Base-by-base conservation (phyloP, 1,140 invertebrate genomes). In the Solen grandis region DNA sequence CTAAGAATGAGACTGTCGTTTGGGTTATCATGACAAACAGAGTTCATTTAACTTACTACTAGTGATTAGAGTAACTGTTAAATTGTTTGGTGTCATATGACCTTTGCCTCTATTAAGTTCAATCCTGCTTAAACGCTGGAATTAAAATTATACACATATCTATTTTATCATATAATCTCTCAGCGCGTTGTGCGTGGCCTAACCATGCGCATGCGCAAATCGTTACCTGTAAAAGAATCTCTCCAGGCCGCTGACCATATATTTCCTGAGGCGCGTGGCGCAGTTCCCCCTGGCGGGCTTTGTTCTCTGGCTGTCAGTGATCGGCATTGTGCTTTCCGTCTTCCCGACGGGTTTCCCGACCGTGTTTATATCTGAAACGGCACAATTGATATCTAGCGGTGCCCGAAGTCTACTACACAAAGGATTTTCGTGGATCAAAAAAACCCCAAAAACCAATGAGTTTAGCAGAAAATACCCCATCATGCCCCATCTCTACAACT, bases 141-240 rank as follows among this genome's bases (percentile, higher is more conserved):
- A n/a, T n/a, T n/a, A n/a, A n/a, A n/a, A n/a, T n/a, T 57, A 3
- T 3, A 68, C 35, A 68, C n/a, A 22, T 5, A 8, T 10, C 5
- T 27, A 4, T 35, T n/a, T 41, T 46, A 8, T 14, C 5, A n/a
- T 46, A 25, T 36, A 5, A 22, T 35, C 41, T 8, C 41, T 33
- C 5, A 19, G 36, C 13, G 54, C 5, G 66, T 8, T 10, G 22
- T 1, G n/a, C 1, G 41, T 46, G 35, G 1, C 19, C 16, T 36
- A 16, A 22, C 36, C 10, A 5, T 38, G 16, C 63, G 33, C 4
- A 13, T n/a, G 14, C 14, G 19, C 13, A 38, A 2, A 38, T 36
- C 19, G 13, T 13, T 65, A 76, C 73, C 46, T 63, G 31, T 63
- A 76, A 36, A 63, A 76, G 1, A 65, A n/a, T n/a, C 27, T 54